Evolutionary conservation across 2,113 vertebrate genomes (phyloP).

Genomic region (Ellobius talpinus): DNA sequence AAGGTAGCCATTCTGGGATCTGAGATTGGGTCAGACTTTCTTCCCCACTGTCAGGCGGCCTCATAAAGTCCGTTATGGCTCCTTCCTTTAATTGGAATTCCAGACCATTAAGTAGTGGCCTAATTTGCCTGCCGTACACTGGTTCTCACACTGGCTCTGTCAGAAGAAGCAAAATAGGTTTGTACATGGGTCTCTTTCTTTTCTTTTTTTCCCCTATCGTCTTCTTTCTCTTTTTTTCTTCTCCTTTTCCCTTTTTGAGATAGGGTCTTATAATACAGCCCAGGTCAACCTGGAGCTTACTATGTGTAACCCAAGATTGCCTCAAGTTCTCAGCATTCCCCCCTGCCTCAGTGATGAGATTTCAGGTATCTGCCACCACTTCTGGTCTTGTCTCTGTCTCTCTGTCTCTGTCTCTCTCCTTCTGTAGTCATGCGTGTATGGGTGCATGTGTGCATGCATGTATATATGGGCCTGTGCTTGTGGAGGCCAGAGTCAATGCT

Average conservation of each 20-base stretch:
- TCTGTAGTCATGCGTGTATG: not conserved
- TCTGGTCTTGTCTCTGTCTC: not conserved
- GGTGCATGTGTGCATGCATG: no score
- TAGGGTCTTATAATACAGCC: not conserved
- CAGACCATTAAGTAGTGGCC: conserved; percentile 71
- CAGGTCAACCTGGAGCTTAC: not conserved
- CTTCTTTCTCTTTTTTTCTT: no score
- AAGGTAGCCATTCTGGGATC: conserved; percentile 81
- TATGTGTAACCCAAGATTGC: not conserved
- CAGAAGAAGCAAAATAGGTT: conserved; percentile 58
- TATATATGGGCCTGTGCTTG: not conserved
- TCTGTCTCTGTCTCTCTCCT: not conserved
- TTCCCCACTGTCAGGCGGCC: conserved; percentile 78
- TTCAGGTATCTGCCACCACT: not conserved
- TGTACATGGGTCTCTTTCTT: not conserved
- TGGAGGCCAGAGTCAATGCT: not conserved
- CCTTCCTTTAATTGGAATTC: conserved; percentile 82
- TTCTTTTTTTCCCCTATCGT: no score
- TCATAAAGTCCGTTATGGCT: conserved; percentile 74
- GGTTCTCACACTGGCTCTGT: conserved; percentile 68
- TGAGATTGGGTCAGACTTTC: conserved; percentile 77
- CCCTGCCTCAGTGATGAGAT: not conserved
- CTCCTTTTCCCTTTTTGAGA: not conserved
- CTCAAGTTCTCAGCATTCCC: not conserved
- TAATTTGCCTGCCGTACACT: conserved; percentile 72